Base-by-base conservation (phyloP, 2,888 invertebrate species). In the Mycalesis mineus region DNA sequence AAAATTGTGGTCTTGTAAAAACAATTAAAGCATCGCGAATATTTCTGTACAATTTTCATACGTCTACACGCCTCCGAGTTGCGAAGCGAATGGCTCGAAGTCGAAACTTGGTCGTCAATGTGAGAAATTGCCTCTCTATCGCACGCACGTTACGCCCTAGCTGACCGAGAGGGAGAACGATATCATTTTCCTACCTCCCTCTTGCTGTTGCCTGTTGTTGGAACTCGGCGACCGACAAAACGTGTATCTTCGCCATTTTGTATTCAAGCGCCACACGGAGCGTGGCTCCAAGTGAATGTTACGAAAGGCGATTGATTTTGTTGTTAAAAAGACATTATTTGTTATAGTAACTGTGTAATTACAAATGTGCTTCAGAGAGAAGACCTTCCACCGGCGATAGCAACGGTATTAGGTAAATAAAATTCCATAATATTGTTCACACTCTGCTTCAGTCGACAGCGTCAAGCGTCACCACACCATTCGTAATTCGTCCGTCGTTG, bases 201-300 rank as follows among this genome's bases (percentile, higher is more conserved):
- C 47, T 39, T 50, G 14, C n/a, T 11, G 29, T 5, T 15, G 28
- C 47, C 39, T 48, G 28, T 15, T 29, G 13, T 9, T 15, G 28
- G 14, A 15, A 33, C 62, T 60, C 64, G 52, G 62, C 64, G 58
- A 59, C 65, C 54, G 33, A 55, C 65, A 62, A 65, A 59, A 61
- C 56, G 63, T 58, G 50, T 48, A 60, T 61, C 66, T 66, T 65
- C 73, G 71, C 76, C 76, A 76, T 76, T 76, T 76, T 76, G 75
- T 74, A 63, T 67, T 69, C 62, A 65, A 65, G 66, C 72, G 69
- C 69, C 72, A 66, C 61, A 53, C 65, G 45, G 69, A 66, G 56
- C 65, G 61, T 63, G 67, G 58, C 69, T 71, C 62, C 64, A 50
- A 9, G 41, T 54, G 42, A 37, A 58, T 39, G 28, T 60, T 48